A percentile compares a stretch with the other conserved stretches of the same genome.
phyloP scores from a whole-genome alignment of 1,140 invertebrate species.

The Drosophila azteca region DNA sequence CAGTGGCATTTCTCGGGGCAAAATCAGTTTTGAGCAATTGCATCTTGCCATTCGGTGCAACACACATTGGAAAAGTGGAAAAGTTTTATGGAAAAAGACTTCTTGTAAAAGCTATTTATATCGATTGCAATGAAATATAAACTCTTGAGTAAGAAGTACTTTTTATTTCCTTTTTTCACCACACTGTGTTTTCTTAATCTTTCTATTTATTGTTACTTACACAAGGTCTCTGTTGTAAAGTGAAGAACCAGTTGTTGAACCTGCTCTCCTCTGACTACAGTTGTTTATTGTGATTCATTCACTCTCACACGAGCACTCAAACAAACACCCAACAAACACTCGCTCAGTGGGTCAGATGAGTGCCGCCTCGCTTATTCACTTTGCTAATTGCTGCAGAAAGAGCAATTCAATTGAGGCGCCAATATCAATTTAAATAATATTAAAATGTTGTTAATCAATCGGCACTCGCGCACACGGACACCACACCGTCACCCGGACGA shows the following conservation, averaged over 20 bases:
- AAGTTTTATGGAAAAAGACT: too few relatives aligned
- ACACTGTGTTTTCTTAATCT: background rate
- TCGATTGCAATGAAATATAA: too few relatives aligned
- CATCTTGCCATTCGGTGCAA: background rate
- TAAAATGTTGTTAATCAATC: constrained; percentile 37
- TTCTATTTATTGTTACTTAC: constrained; percentile 10
- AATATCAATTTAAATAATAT: constrained; percentile 51
- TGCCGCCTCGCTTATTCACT: background rate
- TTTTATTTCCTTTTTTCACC: too few relatives aligned
- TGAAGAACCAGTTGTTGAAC: background rate
- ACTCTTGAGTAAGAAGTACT: too few relatives aligned
- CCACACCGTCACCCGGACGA: background rate
- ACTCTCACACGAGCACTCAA: constrained; percentile 3
- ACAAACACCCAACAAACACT: background rate
- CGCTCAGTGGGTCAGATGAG: constrained; percentile 12
- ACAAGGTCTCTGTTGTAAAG: background rate
- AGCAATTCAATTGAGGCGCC: constrained; percentile 49
- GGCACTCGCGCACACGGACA: constrained; percentile 16
- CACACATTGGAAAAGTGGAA: too few relatives aligned
- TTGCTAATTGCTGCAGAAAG: constrained; percentile 38
- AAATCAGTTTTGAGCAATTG: constrained; percentile 7
- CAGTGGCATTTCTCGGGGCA: constrained; percentile 1
- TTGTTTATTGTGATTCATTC: constrained; percentile 17
- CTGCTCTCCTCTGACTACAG: constrained; percentile 10
- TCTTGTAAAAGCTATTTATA: too few relatives aligned